Evolutionary conservation across 2,113 vertebrate species (phyloP), one percentile per base, ranked within the genome.

Genomic region (Eulemur rufifrons): DNA sequence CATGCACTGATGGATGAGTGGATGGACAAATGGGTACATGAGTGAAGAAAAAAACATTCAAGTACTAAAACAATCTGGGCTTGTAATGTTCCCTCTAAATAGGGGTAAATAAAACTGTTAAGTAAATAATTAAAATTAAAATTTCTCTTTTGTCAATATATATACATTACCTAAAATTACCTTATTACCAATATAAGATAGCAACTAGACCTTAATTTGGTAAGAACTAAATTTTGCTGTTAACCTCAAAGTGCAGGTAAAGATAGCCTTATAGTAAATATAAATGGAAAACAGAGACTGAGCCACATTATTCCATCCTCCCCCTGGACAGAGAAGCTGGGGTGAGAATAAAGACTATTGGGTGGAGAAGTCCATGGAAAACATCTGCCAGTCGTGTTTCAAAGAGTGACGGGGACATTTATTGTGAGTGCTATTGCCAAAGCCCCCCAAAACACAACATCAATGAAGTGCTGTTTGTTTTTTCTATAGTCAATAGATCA

Each of bases 401-500:
- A 97, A 96, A 97, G 95, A 89, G 50, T 93, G 95, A 94, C 88
- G 85, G 97, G 21, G 45, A 88, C 73, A 82, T 93, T 96, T 90
- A 87, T 11, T 95, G 37, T 95, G 91, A 89, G 56, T 82, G 81
- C 73, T 94, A 83, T 88, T 97, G 90, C 85, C 97, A 96, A 93
- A 97, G 93, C 21, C 74, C 91, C 95, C 74, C 89, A 68, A 96
- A 98, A 96, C 80, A 95, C 91, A 95, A 96, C 93, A 83, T 97
- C 96, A 94, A 73, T 97, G 86, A 86, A 96, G 45, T 42, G 23
- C 76, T 96, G 71, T 97, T 97, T 96, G 94, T 97, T 96, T 98
- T 98, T 92, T 94, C 94, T 95, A 3, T 88, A 97, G 94, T 95
- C 80, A 95, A 54, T 86, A 98, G 97, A 98, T 98, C 98, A 98